Conservation (phyloP, 1,140 invertebrate species). For the Cyclargus thomasi region DNA sequence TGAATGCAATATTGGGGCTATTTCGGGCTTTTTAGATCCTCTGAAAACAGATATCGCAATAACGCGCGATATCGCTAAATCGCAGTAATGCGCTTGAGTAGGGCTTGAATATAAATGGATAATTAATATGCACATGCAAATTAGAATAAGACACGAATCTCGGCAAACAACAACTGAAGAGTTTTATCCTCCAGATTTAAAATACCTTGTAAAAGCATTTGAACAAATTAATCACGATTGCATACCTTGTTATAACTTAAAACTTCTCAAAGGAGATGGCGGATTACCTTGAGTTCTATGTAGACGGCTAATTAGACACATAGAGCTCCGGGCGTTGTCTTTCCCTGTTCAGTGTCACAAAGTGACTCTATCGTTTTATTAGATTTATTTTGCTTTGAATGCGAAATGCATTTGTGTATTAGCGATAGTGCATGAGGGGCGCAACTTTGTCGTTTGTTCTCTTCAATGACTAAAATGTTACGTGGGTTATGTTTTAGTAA, state of each 20-base stretch:
- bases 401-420: slow-evolving; percentile 1
- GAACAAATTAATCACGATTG: background rate
- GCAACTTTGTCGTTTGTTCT: background rate
- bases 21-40: too few species aligned
- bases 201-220: background rate
- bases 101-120: too few species aligned
- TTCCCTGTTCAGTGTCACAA: slow-evolving; percentile 17
- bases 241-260: slow-evolving; percentile 17
- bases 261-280: slow-evolving; percentile 18
- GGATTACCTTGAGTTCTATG: slow-evolving; percentile 15
- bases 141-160: too few species aligned
- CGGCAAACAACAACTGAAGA: background rate
- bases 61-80: too few species aligned
- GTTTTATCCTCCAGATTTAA: background rate
- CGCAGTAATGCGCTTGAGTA: too few species aligned
- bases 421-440: too few species aligned
- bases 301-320: slow-evolving; percentile 20
- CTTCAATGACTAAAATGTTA: background rate
- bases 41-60: too few species aligned
- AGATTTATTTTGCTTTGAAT: slow-evolving; percentile 9
- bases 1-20: too few species aligned
- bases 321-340: slow-evolving; percentile 19
- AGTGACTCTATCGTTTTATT: slow-evolving; percentile 11
- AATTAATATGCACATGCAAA: too few species aligned
- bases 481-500: too few species aligned